Conservation (phyloP, 1,140 invertebrate species). For the Charaxes varanes region DNA sequence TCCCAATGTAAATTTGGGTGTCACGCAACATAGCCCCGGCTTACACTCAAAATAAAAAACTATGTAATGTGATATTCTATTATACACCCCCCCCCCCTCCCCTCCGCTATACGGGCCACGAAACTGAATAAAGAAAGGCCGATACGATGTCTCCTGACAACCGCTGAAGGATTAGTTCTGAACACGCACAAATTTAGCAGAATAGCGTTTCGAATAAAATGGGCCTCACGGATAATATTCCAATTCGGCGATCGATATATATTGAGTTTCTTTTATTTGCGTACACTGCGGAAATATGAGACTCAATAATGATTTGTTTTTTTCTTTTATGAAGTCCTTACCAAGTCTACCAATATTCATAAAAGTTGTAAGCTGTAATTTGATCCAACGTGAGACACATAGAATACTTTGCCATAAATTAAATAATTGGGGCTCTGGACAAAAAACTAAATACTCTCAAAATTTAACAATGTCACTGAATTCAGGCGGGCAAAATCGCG, state of each 20-base stretch:
- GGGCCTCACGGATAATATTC: constrained; percentile 29
- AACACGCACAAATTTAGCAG: constrained; percentile 59
- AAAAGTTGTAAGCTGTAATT: too few relatives aligned
- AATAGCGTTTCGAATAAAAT: constrained; percentile 11
- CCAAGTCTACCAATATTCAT: too few relatives aligned
- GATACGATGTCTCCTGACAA: constrained; percentile 52
- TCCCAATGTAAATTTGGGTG: constrained; percentile 56
- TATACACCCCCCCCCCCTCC: constrained; percentile 31
- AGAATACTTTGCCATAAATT: too few relatives aligned
- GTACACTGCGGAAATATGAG: constrained; percentile 35
- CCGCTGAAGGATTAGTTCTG: constrained; percentile 55
- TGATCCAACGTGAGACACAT: too few relatives aligned
- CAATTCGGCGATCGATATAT: constrained; percentile 39
- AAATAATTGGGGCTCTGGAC: too few relatives aligned
- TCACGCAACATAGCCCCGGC: constrained; percentile 62
- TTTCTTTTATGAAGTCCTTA: too few relatives aligned
- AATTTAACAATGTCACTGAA: too few relatives aligned
- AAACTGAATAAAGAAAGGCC: constrained; percentile 52
- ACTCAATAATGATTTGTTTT: too few relatives aligned
- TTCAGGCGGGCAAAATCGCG: too few relatives aligned
- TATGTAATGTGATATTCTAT: constrained; percentile 54
- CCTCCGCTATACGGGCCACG: constrained; percentile 39
- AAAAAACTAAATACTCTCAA: too few relatives aligned
- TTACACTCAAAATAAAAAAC: constrained; percentile 60
- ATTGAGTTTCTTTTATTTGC: constrained; percentile 52